Evolutionary conservation across 2,797 vertebrate genomes (phyloP).

Genomic region (Enteromius paludinosus): DNA sequence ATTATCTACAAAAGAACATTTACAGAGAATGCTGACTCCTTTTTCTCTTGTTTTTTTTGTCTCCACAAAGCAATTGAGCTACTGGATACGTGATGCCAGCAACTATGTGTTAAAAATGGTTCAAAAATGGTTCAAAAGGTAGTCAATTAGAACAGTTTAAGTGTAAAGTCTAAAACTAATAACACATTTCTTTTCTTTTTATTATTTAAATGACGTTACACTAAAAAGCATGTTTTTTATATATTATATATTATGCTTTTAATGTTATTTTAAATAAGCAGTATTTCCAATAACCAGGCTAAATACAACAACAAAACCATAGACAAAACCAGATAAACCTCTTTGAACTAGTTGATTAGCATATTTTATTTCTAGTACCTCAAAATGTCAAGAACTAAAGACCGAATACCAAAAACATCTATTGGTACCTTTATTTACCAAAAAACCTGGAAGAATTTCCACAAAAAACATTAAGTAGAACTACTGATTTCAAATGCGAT

Average conservation of each 20-base stretch:
- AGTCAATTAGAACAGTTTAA: neutral
- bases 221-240: neutral
- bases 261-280: neutral
- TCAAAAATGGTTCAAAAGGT: too few relatives aligned
- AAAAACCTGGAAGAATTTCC: neutral
- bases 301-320: neutral
- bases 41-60: neutral
- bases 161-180: neutral
- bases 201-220: neutral
- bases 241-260: neutral
- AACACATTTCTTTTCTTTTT: neutral
- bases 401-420: neutral
- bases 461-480: neutral
- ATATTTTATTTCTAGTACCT: neutral
- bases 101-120: neutral
- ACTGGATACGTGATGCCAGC: neutral
- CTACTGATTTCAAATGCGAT: neutral
- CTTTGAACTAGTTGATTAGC: neutral
- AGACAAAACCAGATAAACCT: neutral
- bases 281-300: neutral
- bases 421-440: neutral
- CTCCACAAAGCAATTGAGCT: neutral
- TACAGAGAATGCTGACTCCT: neutral
- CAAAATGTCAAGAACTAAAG: neutral
- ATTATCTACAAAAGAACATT: conserved; percentile 16